Base-by-base conservation (phyloP, 2,113 vertebrate species). In the Machaerirhynchus nigripectus region DNA sequence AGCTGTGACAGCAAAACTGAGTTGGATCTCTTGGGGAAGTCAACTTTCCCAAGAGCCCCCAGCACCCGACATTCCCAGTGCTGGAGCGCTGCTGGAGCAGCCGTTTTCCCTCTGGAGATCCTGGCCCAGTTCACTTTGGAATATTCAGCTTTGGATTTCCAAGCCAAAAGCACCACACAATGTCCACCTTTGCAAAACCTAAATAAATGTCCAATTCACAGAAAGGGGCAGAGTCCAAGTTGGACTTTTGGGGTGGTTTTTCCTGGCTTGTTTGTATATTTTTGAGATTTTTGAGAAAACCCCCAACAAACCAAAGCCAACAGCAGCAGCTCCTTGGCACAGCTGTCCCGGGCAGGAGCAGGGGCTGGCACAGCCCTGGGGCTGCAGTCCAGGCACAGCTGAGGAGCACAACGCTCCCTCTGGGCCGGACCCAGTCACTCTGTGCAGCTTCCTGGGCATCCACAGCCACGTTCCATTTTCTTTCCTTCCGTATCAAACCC, bases 371-470 rank as follows among this genome's bases (percentile, higher is more conserved):
- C 9, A 42, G 80, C 31, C 0, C 35, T n/a, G 67, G 79, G 44
- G 1, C 6, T 33, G 44, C n/a, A 1, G 7, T 22, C 14, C 52
- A n/a, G 78, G 53, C 44, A 42, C 15, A 8, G 30, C 55, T n/a
- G n/a, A 28, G 52, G 37, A 42, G 10, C 52, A 37, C 40, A 10
- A 0, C 7, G 1, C 23, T 15, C 64, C 4, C 64, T 16, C 53
- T 49, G 52, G 2, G 42, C 63, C 7, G 9, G 17, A 13, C 9
- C 22, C 28, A 8, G 11, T 2, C 60, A 2, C 31, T 42, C 83
- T 40, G 2, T 20, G 71, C 4, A 3, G 10, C 2, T 10, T 1
- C 60, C 1, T 4, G 33, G n/a, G 19, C 21, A 21, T 7, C 70
- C 37, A 33, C 70, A 28, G 1, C 2, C 33, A 33, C 35, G 1